Evolutionary conservation across 2,113 vertebrate species (phyloP).

Genomic region (Crocuta crocuta): DNA sequence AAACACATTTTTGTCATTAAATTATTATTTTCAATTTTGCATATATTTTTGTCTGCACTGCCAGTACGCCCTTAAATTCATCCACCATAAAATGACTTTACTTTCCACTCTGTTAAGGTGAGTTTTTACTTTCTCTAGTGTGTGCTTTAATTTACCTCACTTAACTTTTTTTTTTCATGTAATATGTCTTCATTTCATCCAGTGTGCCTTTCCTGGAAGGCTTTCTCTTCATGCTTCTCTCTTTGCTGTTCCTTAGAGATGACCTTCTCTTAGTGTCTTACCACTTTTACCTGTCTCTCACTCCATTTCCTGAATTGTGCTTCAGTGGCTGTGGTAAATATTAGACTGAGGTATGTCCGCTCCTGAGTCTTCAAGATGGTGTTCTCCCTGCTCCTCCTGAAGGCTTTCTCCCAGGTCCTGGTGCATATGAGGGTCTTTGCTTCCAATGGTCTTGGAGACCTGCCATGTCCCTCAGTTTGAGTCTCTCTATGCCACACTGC

Average conservation of each 20-base stretch:
- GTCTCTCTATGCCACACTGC: neutral
- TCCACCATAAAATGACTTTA: neutral
- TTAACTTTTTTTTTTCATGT: neutral
- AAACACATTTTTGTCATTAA: neutral
- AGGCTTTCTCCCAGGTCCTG: neutral
- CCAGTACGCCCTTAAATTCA: neutral
- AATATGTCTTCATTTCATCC: neutral
- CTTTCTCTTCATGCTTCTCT: neutral
- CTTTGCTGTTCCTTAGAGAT: neutral
- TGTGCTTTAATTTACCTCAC: neutral
- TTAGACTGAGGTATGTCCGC: neutral
- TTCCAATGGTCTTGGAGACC: neutral
- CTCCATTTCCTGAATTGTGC: neutral
- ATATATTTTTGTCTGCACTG: neutral
- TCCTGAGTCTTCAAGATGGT: neutral
- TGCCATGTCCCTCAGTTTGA: too few relatives aligned
- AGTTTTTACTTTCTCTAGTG: neutral
- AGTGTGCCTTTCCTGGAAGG: neutral
- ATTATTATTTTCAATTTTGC: neutral
- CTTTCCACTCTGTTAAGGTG: neutral
- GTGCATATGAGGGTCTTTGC: neutral
- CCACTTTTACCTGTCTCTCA: fast-evolving
- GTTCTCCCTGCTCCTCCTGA: too few relatives aligned
- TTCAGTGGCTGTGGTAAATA: neutral
- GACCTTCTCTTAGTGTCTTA: neutral